Evolutionary conservation across 2,797 vertebrate species (phyloP), one percentile per base, ranked within the genome.

Genomic region (Sebastes reedi): DNA sequence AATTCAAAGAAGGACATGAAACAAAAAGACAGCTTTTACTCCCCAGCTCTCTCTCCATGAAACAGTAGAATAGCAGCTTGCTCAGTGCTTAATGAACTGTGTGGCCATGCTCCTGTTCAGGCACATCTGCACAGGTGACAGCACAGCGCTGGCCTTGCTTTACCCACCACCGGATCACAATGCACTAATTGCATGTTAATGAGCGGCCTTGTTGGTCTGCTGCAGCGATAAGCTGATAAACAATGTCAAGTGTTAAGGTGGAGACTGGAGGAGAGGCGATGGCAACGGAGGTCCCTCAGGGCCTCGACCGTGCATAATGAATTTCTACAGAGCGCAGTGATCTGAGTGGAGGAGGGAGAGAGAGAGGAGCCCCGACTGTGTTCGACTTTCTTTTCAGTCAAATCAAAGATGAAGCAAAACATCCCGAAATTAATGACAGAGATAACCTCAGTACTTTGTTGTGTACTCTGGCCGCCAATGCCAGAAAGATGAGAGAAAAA

Each of bases 141-240:
- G 83, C 83, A 39, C 67, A 67, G 72, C 24, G 25, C 54, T 16
- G 50, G 78, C 75, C 82, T 88, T 30, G 78, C 87, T 84, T 90
- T 88, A 77, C 68, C 65, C 75, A 55, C 74, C 67, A 39, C 30
- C 61, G 32, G 80, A 91, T 94, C 92, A 85, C 86, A 81, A 61
- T 83, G 59, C 81, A 77, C 92, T 94, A 94, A 95, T 94, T 93
- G 89, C 85, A 88, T 89, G 91, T 91, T 95, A 95, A 95, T 94
- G 90, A 94, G 91, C 73, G 58, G 81, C 91, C 90, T 82, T 85
- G 90, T 88, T 92, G 88, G 84, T 91, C 79, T 55, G 82, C 74
- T 87, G 87, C 29, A 75, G 80, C 79, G 88, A 82, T 82, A 79
- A 92, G 83, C 75, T 4, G 84, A 84, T 88, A 90, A 93, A 93